Evolutionary conservation across 2,113 vertebrate genomes (phyloP), one percentile per base, ranked within the genome.

Genomic region (Columba janthina): DNA sequence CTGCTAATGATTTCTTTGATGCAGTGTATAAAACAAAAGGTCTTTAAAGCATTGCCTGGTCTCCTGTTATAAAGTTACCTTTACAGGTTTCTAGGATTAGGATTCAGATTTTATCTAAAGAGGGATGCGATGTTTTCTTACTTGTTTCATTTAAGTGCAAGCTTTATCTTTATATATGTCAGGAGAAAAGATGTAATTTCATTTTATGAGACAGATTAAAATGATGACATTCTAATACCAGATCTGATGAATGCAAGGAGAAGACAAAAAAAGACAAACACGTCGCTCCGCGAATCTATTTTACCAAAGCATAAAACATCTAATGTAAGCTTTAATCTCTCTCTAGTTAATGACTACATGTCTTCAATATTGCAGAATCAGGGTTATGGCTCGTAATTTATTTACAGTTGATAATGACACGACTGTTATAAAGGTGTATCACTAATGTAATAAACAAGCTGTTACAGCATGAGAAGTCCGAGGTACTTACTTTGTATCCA

Each of bases 401-500:
- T 79, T 66, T 83, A 48, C 82, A 83, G 60, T 71, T 88, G 88
- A 77, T 95, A 93, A 88, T 8, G 44, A 36, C 77, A 31, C 1
- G 56, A 11, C 57, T 81, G 79, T 20, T 65, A 26, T 15, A 80
- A 51, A 77, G 19, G 34, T 32, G 0, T 9, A 28, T 66, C 83
- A 74, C 40, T 44, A 53, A 32, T 44, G 85, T 6, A 29, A 76
- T 46, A 46, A 84, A 62, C n/a, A 48, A 76, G 38, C 73, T 93
- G 38, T 32, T 17, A 20, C n/a, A 90, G n/a, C 22, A 42, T 8
- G 65, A 58, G 44, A 26, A 15, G 12, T 58, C 82, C 17, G 15
- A 78, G 84, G 12, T 6, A 98, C 98, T 98, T 96, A 99, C 99
- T 96, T 98, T 73, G 99, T 99, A 87, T 98, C 97, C 46, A 90